Evolutionary conservation across 2,797 vertebrate genomes (phyloP).

Genomic region (Tokudaia tokunoshimensis): DNA sequence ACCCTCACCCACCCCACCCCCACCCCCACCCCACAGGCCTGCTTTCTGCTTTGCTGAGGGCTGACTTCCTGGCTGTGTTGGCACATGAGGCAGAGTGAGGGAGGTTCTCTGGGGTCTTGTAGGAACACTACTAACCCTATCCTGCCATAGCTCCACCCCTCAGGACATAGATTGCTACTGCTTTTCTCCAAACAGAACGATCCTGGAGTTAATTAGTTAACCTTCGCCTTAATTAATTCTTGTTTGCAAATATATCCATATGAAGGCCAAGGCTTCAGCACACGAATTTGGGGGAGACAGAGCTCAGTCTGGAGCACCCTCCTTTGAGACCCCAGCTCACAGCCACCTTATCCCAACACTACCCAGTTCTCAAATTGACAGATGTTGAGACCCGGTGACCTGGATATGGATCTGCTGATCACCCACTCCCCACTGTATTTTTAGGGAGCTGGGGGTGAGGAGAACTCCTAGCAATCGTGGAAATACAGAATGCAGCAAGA

Average conservation of each 20-base stretch:
- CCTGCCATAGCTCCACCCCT: neutral
- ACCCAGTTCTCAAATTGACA: neutral
- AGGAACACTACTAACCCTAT: neutral
- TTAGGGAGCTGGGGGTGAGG: constrained; percentile 23
- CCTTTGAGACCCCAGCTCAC: neutral
- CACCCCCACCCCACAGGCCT: neutral
- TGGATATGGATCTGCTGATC: neutral
- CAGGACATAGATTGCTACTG: neutral
- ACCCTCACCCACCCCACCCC: too few species aligned
- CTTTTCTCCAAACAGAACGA: neutral
- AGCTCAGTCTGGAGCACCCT: neutral
- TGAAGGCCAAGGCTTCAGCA: neutral
- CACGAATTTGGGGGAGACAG: neutral
- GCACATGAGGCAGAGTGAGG: neutral
- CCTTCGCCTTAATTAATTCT: neutral
- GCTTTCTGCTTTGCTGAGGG: neutral
- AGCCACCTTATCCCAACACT: neutral
- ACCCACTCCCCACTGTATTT: neutral
- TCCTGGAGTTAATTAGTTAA: neutral
- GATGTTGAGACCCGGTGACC: neutral
- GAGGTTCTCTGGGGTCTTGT: neutral
- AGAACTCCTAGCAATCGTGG: neutral
- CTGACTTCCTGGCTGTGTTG: neutral
- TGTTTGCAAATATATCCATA: neutral
- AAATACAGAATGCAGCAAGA: constrained; percentile 34